Conservation (phyloP, 2,113 vertebrate species). For the Catharus fuscescens region DNA sequence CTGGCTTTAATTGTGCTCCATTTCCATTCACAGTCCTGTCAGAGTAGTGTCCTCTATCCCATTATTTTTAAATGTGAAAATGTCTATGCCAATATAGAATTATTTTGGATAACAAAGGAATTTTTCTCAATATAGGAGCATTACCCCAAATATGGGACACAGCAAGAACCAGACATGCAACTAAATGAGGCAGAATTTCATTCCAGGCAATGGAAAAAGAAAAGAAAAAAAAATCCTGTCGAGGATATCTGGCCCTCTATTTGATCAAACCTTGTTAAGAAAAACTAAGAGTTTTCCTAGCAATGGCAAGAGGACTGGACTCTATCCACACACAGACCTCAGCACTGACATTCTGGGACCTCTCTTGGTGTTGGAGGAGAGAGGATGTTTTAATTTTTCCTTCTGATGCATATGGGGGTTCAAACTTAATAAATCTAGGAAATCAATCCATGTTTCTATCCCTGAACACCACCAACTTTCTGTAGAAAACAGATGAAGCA, state of each 20-base stretch:
- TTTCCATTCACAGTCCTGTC: neutral
- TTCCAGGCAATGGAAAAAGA: neutral
- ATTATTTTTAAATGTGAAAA: neutral
- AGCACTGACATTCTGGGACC: neutral
- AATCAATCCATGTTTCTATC: neutral
- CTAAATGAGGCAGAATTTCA: neutral
- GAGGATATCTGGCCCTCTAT: neutral
- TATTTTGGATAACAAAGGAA: neutral
- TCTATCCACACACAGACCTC: neutral
- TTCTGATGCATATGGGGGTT: neutral
- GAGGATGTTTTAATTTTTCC: neutral
- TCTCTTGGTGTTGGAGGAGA: too few relatives aligned
- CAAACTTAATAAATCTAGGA: neutral
- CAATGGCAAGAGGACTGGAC: neutral
- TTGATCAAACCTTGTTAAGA: neutral
- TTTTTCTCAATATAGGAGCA: neutral
- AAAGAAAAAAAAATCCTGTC: neutral
- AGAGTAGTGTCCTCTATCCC: neutral
- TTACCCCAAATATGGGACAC: neutral
- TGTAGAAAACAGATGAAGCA: neutral
- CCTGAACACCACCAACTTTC: neutral
- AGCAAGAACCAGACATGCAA: neutral
- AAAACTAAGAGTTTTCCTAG: neutral
- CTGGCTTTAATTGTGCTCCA: neutral
- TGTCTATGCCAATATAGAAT: neutral